Evolutionary conservation across 2,888 invertebrate genomes (phyloP), one percentile per base, ranked within the genome.

Genomic region (Drosophila nr. fundita): DNA sequence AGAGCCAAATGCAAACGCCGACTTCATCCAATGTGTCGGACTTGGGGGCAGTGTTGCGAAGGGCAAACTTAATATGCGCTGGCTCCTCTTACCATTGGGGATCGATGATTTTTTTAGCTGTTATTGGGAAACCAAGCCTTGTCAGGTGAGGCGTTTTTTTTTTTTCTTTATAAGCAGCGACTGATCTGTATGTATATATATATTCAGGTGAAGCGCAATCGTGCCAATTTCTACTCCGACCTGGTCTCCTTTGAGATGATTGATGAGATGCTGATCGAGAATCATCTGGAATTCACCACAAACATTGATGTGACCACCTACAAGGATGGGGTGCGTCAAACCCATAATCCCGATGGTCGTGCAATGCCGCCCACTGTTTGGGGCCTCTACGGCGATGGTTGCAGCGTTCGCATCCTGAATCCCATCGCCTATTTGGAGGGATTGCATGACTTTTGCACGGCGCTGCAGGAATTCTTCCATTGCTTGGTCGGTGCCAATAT

Each of bases 401-500:
- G 98, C 92, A 98, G 98, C 78, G 94, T 99, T 13, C 94, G 99
- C 60, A 93, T 99, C 82, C 92, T 99, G 30, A 99, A 99, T 93
- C 99, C 99, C 0, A 99, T 96, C 82, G 97, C 97, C 0, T 99
- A 96, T 90, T 94, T 96, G 68, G 93, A 94, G 0, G 94, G 95
- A 73, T 91, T 97, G 40, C 96, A 95, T 80, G 91, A 94, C 10
- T 80, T 97, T n/a, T 95, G 96, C 92, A 94, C 97, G 5, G 95
- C 96, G 0, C 93, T 99, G 64, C 99, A 99, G 94, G 99, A 99
- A 92, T 96, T 95, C 90, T 99, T 99, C 91, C 97, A 97, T 60
- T 97, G 97, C 60, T 97, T 98, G 94, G 98, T 98, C 53, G 99
- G 99, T 4, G 97, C 98, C 0, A 99, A 99, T 94, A 96, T 97